Conservation (phyloP, 2,888 invertebrate genomes). For the Tinea pellionella region DNA sequence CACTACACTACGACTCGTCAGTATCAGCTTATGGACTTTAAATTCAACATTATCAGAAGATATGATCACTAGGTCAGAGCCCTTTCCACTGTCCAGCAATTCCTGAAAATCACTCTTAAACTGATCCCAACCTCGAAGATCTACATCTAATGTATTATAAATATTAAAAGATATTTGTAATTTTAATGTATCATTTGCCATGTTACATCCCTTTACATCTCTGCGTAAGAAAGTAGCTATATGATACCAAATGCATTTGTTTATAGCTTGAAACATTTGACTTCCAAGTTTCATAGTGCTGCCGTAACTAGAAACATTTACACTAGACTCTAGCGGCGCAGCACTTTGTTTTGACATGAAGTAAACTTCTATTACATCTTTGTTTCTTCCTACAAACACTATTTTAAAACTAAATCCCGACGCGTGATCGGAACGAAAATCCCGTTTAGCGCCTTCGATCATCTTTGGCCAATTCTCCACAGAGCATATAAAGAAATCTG, state of each 20-base stretch:
- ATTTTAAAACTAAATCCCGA: constrained; percentile 48
- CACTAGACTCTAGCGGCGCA: no score
- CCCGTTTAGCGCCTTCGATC: no score
- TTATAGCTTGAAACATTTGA: constrained; percentile 48
- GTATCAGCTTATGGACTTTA: constrained; percentile 52
- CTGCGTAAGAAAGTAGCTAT: constrained; percentile 50
- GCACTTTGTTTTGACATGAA: constrained; percentile 29
- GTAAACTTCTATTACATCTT: constrained; percentile 55
- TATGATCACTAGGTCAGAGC: constrained; percentile 54
- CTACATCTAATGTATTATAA: constrained; percentile 45
- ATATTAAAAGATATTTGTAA: constrained; percentile 55
- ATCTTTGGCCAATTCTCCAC: no score
- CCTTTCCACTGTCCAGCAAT: constrained; percentile 43
- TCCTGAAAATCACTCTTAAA: constrained; percentile 52
- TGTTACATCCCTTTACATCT: constrained; percentile 34
- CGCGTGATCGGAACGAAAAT: background rate
- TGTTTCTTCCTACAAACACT: constrained; percentile 49
- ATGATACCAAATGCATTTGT: constrained; percentile 39
- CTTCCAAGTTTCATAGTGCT: background rate
- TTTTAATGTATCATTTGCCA: constrained; percentile 34
- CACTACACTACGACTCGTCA: constrained; percentile 54
- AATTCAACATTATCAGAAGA: constrained; percentile 48
- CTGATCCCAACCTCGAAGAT: constrained; percentile 40
- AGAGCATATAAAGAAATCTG: no score
- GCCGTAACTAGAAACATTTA: constrained; percentile 20